Percentiles rank a stretch among this genome's conserved stretches.
These are phyloP conservation scores for Galeopsomyia nigrocyanea DNA, from an alignment of 2,888 invertebrate species.

Conservation along the genomic window DNA sequence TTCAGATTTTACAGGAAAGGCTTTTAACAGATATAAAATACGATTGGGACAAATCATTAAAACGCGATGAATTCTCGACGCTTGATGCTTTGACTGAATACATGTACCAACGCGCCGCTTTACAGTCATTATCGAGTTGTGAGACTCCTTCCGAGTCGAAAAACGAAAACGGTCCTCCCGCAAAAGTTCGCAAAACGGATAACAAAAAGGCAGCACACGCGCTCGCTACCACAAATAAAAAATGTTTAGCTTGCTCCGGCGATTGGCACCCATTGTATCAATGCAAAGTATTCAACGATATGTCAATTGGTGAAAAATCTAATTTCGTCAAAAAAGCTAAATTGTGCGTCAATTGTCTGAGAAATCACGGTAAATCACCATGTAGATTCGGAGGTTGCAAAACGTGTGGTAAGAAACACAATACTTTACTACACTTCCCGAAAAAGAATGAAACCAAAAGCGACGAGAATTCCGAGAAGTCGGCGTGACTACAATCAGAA, in stretches of 20 bases:
- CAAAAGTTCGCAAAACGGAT: background rate
- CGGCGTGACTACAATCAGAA: too few species aligned
- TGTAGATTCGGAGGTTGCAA: conserved; percentile 17
- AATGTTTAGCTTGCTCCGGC: background rate
- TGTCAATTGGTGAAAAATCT: background rate
- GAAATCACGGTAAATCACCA: background rate
- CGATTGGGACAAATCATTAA: too few species aligned
- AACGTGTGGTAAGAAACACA: conserved; percentile 7
- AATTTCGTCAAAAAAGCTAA: conserved; percentile 7
- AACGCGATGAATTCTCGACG: too few species aligned
- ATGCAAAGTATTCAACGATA: conserved; percentile 1
- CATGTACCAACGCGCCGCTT: too few species aligned
- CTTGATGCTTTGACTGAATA: too few species aligned
- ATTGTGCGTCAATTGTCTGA: conserved; percentile 15
- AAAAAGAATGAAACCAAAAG: background rate
- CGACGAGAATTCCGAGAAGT: too few species aligned
- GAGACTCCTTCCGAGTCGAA: too few species aligned
- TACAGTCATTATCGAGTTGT: too few species aligned
- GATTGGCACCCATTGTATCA: background rate
- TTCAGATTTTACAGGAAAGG: too few species aligned
- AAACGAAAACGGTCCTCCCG: background rate
- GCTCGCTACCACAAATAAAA: background rate
- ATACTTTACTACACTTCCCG: background rate
- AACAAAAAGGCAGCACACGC: background rate
- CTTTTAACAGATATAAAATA: too few species aligned